Evolutionary conservation across 2,113 vertebrate species (phyloP).

Genomic region (Phaethon lepturus): DNA sequence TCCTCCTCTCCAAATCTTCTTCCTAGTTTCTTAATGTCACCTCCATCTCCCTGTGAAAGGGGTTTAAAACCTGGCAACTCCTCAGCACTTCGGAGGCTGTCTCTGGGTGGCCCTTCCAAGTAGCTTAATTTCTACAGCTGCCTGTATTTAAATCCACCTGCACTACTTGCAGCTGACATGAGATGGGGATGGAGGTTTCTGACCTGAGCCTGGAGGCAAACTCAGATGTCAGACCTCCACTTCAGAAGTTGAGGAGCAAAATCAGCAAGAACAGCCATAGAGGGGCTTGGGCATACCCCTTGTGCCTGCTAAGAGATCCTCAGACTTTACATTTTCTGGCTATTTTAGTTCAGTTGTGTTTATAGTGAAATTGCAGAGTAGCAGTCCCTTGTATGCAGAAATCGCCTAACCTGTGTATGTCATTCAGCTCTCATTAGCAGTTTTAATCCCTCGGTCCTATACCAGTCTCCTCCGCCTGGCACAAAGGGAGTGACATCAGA

Average conservation of each 20-base stretch:
- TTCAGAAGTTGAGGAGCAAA: background rate
- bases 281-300: background rate
- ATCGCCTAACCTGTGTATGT: background rate
- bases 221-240: background rate
- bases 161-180: background rate
- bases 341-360: background rate
- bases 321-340: background rate
- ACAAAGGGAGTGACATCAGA: accelerated
- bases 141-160: background rate
- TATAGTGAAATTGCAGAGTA: background rate
- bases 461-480: background rate
- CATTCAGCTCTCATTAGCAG: constrained; percentile 67
- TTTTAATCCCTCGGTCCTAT: constrained; percentile 67
- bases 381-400: background rate
- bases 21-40: background rate
- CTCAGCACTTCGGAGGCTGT: background rate
- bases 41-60: background rate
- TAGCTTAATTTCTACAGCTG: background rate
- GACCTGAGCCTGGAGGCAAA: background rate
- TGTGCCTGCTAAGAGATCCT: background rate
- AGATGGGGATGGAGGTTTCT: background rate
- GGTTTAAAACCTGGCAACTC: background rate
- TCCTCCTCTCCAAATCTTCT: background rate
- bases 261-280: background rate
- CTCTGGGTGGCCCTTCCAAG: background rate